phyloP scores from a whole-genome alignment of 2,113 vertebrate genomes.

The Solenodon paradoxus region DNA sequence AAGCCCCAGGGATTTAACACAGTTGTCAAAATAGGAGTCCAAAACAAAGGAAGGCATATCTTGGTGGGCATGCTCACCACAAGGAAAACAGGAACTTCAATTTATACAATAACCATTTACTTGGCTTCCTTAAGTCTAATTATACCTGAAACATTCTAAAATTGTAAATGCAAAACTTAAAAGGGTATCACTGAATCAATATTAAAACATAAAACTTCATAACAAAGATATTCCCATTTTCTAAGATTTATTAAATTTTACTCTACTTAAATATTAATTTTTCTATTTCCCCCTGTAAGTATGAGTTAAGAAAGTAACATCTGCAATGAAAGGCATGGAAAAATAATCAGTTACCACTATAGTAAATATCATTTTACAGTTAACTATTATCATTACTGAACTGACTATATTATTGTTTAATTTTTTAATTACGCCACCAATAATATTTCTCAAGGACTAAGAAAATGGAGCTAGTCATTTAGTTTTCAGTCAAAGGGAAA shows the following conservation, averaged over 20 bases:
- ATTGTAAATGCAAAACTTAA: not conserved
- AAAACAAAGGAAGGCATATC: not conserved
- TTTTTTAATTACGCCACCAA: constrained; percentile 4
- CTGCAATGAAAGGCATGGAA: not conserved
- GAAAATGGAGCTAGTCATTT: not conserved
- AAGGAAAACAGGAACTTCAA: not conserved
- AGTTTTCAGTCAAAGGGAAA: constrained; percentile 15
- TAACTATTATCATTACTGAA: not conserved
- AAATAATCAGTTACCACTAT: not conserved
- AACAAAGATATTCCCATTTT: not conserved
- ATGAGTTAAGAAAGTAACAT: not conserved
- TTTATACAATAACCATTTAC: not conserved
- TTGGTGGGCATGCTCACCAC: not conserved
- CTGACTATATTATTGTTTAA: not conserved
- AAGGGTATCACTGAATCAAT: constrained; percentile 1
- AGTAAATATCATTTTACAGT: constrained; percentile 20
- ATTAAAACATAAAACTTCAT: constrained; percentile 1
- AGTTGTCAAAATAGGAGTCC: not conserved
- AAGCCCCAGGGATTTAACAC: not conserved
- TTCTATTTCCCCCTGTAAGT: not conserved
- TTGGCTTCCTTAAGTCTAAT: not conserved
- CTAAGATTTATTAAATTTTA: constrained; percentile 17
- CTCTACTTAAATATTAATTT: constrained; percentile 19
- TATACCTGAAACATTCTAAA: not conserved
- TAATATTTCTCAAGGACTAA: not conserved